Percentiles rank a stretch among this genome's conserved stretches.
Evolutionary conservation across 1,140 invertebrate genomes (phyloP).

Genomic region (Lordiphosa mommai): DNA sequence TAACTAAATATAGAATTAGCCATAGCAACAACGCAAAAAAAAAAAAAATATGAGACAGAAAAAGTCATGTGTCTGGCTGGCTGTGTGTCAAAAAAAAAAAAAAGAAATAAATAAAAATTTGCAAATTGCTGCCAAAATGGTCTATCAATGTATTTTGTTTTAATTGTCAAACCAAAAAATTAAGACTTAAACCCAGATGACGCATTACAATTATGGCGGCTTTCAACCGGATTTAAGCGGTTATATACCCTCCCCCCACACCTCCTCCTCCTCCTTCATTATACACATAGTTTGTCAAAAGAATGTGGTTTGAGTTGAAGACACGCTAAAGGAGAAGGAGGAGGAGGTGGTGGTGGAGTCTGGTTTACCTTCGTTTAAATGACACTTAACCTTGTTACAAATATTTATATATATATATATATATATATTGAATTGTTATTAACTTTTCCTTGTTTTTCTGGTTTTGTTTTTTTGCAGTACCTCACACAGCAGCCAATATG

Average conservation of each 20-base stretch:
- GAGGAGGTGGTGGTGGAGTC: conserved; percentile 41
- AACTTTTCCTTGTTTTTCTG: conserved; percentile 33
- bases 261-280: conserved; percentile 1
- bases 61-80: conserved; percentile 55
- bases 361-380: conserved; percentile 56
- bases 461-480: conserved; percentile 48
- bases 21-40: conserved; percentile 9
- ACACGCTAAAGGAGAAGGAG: too few species aligned
- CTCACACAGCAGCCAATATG: conserved; percentile 73
- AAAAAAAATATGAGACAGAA: conserved; percentile 1
- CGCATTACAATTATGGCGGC: conserved; percentile 22
- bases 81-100: conserved; percentile 38
- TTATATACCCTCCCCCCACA: conserved; percentile 10
- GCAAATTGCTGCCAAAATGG: conserved; percentile 66
- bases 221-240: conserved; percentile 64
- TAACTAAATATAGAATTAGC: conserved; percentile 33
- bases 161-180: conserved; percentile 37
- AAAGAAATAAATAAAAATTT: conserved; percentile 52
- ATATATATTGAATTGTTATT: conserved; percentile 16
- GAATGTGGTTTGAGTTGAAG: conserved; percentile 43
- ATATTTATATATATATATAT: too few species aligned
- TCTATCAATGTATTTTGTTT: conserved; percentile 8
- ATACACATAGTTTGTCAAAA: conserved; percentile 48
- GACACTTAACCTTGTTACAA: conserved; percentile 20
- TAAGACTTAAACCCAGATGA: conserved; percentile 40